Base-by-base conservation (phyloP, 2,888 invertebrate genomes). In the Tipula vernalis region DNA sequence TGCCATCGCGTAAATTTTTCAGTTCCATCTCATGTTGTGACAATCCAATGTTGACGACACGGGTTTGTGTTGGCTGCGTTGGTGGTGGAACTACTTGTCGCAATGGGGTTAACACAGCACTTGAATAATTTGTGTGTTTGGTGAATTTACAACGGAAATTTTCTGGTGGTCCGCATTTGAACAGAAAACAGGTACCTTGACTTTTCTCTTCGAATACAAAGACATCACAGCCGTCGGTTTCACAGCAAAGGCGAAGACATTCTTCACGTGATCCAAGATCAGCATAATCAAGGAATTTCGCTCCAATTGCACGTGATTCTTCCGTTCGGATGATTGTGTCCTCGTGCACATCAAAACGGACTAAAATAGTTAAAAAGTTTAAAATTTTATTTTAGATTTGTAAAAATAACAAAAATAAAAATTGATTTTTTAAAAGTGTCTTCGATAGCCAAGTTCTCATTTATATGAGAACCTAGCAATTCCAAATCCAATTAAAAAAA, bases 71-170 rank as follows among this genome's bases (percentile, higher is more conserved):
- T 15, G 91, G 90, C 83, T 89, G 90, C 85, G 89, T 86, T 18
- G 87, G 15, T 5, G 84, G 42, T 8, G 87, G 44, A 83, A 87
- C 87, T 4, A 86, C 87, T 88, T 91, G 93, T 88, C 94, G 92
- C 90, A 94, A 94, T 41, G 95, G 93, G 86, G 95, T 95, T 88
- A 97, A 92, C 88, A 97, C 95, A 86, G 96, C 97, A 91, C 97
- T 97, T 88, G 96, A 96, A 91, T 97, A 98, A 92, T 97, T 96
- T 86, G 94, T 94, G 91, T 98, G 98, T 87, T 95, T 94, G 1
- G 97, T 97, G 91, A 98, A 98, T 93, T 97, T 97, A 92, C 98
- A 98, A 90, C 96, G 96, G 92, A 98, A 97, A 91, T 97, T 96
- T 90, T 96, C 96, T 0, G 96, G 95, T 5, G 96, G 95, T 1